Conservation (phyloP, 2,888 invertebrate species). For the Tachystola acroxantha region DNA sequence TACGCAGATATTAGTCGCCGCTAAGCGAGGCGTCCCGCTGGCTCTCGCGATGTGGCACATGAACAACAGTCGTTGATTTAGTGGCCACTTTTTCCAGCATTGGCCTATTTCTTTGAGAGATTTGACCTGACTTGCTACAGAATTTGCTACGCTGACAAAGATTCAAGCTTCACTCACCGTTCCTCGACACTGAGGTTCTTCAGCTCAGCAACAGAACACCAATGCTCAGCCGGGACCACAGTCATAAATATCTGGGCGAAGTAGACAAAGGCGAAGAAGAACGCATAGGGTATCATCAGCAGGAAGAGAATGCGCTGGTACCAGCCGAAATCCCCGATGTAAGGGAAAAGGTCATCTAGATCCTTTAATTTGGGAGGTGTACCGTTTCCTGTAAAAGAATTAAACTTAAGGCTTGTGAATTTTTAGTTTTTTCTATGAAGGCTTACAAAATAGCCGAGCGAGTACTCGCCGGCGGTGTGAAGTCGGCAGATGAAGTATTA, state of each 20-base stretch:
- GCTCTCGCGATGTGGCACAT: no score
- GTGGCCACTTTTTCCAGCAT: no score
- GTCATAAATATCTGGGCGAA: constrained; percentile 72
- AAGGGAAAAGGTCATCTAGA: constrained; percentile 59
- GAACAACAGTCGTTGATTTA: no score
- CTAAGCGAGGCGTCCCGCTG: no score
- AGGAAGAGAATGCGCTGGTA: constrained; percentile 64
- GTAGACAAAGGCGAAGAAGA: constrained; percentile 70
- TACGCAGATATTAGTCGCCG: no score
- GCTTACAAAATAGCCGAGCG: no score
- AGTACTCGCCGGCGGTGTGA: no score
- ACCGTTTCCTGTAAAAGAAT: constrained; percentile 24
- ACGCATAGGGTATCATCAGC: constrained; percentile 64
- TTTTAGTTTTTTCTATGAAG: neutral
- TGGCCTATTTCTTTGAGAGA: no score
- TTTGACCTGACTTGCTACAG: no score
- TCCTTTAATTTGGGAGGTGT: constrained; percentile 36
- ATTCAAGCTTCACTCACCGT: constrained; percentile 46
- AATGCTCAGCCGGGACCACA: constrained; percentile 53
- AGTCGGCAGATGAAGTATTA: no score
- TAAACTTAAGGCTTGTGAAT: neutral
- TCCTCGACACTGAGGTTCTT: constrained; percentile 42
- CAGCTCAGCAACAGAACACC: constrained; percentile 55
- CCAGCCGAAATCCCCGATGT: constrained; percentile 65
- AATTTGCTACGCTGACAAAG: no score